Conservation (phyloP, 2,113 vertebrate genomes). For the Cercopithecus mona region DNA sequence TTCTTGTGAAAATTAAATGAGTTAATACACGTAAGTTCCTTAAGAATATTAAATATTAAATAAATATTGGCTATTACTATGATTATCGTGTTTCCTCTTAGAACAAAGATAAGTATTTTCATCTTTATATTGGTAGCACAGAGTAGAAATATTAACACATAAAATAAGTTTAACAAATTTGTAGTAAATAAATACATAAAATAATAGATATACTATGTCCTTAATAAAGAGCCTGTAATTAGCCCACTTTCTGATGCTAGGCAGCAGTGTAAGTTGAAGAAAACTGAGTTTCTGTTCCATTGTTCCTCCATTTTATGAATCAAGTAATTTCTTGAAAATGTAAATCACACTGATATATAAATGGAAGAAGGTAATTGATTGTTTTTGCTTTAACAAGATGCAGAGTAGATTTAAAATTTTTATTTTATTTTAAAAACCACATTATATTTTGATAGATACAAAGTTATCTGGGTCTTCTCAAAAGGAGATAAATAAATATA, state of each 20-base stretch:
- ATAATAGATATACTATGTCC: background rate
- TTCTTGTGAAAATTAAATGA: background rate
- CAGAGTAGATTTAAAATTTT: background rate
- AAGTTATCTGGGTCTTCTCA: background rate
- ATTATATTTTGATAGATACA: background rate
- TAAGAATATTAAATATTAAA: background rate
- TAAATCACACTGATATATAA: background rate
- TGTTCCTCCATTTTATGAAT: background rate
- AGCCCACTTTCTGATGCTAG: background rate
- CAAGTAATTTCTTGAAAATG: background rate
- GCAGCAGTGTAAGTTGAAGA: background rate
- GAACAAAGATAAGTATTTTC: background rate
- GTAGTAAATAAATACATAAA: background rate
- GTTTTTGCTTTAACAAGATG: background rate
- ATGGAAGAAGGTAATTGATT: background rate
- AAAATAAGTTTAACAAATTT: background rate
- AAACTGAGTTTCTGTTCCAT: background rate
- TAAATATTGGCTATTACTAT: background rate
- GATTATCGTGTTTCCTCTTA: background rate
- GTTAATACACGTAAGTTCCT: no score
- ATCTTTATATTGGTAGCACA: background rate
- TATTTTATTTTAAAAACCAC: background rate
- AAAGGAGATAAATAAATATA: background rate
- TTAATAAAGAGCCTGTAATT: background rate
- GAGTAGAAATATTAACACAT: background rate